phyloP scores from a whole-genome alignment of 2,888 invertebrate genomes.

The Bombylius major region DNA sequence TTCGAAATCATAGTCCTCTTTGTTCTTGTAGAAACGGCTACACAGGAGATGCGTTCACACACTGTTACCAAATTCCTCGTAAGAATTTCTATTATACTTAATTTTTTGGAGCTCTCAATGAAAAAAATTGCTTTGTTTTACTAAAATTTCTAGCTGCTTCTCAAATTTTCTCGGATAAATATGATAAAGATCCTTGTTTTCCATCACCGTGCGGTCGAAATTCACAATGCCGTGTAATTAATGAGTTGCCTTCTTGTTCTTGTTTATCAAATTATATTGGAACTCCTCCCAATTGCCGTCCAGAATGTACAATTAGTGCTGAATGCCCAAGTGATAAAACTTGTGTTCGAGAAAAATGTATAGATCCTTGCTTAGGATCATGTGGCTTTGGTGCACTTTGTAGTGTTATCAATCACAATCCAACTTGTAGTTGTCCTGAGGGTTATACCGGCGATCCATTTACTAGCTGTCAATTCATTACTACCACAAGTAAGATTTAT shows the following conservation, averaged over 20 bases:
- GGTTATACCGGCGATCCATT: constrained; percentile 44
- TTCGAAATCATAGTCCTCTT: constrained; percentile 65
- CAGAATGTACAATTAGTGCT: constrained; percentile 55
- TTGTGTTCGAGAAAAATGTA: constrained; percentile 55
- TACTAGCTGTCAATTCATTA: constrained; percentile 34
- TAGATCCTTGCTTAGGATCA: constrained; percentile 56
- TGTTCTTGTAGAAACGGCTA: constrained; percentile 58
- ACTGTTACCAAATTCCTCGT: constrained; percentile 42
- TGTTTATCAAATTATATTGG: constrained; percentile 52
- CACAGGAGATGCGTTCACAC: constrained; percentile 63
- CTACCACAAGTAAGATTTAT: constrained; percentile 21
- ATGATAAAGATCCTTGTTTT: constrained; percentile 45
- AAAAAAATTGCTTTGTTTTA: not conserved
- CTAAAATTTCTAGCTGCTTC: constrained; percentile 20
- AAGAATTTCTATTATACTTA: constrained; percentile 18
- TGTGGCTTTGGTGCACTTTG: constrained; percentile 51
- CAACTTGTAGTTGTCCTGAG: constrained; percentile 50
- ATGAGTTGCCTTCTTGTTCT: constrained; percentile 49
- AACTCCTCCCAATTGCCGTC: constrained; percentile 55
- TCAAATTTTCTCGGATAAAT: constrained; percentile 19
- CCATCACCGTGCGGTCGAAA: constrained; percentile 55
- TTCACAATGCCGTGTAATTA: constrained; percentile 44
- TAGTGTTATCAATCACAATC: constrained; percentile 51
- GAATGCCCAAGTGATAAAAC: constrained; percentile 56
- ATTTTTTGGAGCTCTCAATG: not conserved